phyloP scores from a whole-genome alignment of 2,113 vertebrate genomes.

The Platanista minor region DNA sequence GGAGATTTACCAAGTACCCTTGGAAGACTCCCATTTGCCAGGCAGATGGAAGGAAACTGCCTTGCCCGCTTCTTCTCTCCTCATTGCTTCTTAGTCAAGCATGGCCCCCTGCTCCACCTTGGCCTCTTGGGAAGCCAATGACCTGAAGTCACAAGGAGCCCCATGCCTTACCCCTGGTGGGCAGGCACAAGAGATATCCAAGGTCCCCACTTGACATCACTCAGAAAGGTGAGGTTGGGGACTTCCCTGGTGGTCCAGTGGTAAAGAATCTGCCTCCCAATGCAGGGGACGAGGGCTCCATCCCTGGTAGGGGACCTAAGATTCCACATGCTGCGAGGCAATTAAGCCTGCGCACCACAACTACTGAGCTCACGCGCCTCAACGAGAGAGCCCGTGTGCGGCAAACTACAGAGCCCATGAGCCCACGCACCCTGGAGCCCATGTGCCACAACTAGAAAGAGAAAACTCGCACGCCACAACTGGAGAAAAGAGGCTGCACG shows the following conservation, averaged over 20 bases:
- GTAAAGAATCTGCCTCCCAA: not conserved
- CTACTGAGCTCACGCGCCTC: too few species aligned
- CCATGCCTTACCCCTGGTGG: not conserved
- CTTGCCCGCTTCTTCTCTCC: not conserved
- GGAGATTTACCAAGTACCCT: not conserved
- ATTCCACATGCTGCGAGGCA: not conserved
- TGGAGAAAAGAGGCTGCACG: too few species aligned
- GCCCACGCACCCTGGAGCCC: too few species aligned
- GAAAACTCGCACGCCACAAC: too few species aligned
- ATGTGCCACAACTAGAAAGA: too few species aligned
- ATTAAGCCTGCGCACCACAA: too few species aligned
- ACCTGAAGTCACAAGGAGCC: not conserved
- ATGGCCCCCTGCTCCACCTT: not conserved
- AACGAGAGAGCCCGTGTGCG: too few species aligned
- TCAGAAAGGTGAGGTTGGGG: not conserved
- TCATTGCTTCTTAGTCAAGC: not conserved
- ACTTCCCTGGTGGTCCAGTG: not conserved
- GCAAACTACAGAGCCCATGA: too few species aligned
- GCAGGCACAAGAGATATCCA: fast-evolving
- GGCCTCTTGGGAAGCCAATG: not conserved
- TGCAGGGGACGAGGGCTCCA: not conserved
- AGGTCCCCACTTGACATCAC: not conserved
- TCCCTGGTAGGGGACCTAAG: not conserved
- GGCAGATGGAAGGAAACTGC: not conserved
- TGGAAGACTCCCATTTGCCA: not conserved